These are phyloP conservation scores for Geodia barretti DNA, from an alignment of 37 sponge, comb jelly and placozoan genomes.

Conservation along the genomic window DNA sequence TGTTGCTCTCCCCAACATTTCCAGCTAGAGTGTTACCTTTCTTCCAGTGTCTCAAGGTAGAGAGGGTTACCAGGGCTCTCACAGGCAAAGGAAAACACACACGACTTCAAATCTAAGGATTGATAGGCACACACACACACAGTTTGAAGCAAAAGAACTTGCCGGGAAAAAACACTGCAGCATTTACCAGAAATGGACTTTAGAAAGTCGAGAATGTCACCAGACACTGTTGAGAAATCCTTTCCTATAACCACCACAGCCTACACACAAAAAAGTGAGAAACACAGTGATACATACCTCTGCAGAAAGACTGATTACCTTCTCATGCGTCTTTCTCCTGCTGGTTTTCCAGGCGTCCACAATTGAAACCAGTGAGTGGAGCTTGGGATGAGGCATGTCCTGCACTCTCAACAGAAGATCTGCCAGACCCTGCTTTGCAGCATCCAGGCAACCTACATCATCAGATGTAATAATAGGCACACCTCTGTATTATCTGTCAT, in stretches of 20 bases:
- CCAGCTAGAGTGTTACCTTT: constrained; percentile 28
- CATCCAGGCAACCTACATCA: not conserved
- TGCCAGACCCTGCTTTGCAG: constrained; percentile 25
- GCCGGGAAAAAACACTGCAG: no score
- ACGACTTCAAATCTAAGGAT: constrained; percentile 45
- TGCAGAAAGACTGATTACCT: no score
- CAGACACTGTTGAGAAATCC: constrained; percentile 65
- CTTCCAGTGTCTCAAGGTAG: constrained; percentile 54
- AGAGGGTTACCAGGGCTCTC: constrained; percentile 11
- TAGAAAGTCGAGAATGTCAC: constrained; percentile 56
- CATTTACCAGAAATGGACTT: constrained; percentile 39
- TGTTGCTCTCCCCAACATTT: no score
- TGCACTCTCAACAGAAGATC: constrained; percentile 13
- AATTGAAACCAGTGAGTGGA: constrained; percentile 15
- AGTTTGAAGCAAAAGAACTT: no score
- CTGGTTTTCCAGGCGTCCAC: constrained; percentile 17
- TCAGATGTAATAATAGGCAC: not conserved
- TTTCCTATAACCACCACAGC: constrained; percentile 51
- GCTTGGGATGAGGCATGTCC: constrained; percentile 55
- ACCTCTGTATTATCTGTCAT: not conserved
- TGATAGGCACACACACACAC: no score
- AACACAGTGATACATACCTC: no score
- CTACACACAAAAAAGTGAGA: constrained; percentile 1
- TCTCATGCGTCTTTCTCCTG: constrained; percentile 19
- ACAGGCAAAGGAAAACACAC: constrained; percentile 58